Percentiles rank a stretch among this genome's conserved stretches.
These are phyloP conservation scores for Chrysina gloriosa DNA, from an alignment of 2,888 invertebrate species.

Conservation along the genomic window DNA sequence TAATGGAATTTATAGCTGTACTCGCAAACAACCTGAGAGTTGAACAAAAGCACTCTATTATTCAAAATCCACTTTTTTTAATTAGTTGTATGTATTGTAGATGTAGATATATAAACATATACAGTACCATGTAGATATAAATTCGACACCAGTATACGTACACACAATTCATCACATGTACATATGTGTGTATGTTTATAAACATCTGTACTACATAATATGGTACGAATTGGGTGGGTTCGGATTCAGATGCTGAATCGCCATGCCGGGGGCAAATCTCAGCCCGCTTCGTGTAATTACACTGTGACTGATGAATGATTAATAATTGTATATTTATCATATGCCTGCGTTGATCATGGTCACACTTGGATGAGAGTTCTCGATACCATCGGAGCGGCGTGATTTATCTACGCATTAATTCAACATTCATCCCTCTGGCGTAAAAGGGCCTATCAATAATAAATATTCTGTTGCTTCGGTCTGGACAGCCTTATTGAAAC, in stretches of 20 bases:
- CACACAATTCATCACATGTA: conserved; percentile 8
- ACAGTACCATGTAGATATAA: too few species aligned
- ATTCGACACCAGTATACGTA: too few species aligned
- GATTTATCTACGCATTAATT: conserved; percentile 60
- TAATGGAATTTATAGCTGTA: too few species aligned
- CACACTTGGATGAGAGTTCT: conserved; percentile 55
- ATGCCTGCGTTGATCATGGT: conserved; percentile 60
- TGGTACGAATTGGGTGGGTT: conserved; percentile 47
- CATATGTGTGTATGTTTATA: conserved; percentile 1
- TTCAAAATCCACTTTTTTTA: too few species aligned
- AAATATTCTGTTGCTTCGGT: conserved; percentile 43
- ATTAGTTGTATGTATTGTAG: too few species aligned
- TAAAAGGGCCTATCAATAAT: conserved; percentile 52
- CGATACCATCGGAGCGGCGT: conserved; percentile 57
- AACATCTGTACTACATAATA: conserved; percentile 6
- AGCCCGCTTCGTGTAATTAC: conserved; percentile 59
- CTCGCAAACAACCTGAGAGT: too few species aligned
- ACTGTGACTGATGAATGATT: conserved; percentile 63
- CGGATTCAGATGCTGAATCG: conserved; percentile 48
- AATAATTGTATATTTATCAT: conserved; percentile 63
- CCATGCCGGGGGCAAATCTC: conserved; percentile 48
- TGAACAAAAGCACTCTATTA: too few species aligned
- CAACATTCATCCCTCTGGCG: conserved; percentile 58
- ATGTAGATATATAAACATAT: too few species aligned
- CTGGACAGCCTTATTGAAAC: conserved; percentile 45